Evolutionary conservation across 2,113 vertebrate genomes (phyloP).

Genomic region (Nycticebus coucang): DNA sequence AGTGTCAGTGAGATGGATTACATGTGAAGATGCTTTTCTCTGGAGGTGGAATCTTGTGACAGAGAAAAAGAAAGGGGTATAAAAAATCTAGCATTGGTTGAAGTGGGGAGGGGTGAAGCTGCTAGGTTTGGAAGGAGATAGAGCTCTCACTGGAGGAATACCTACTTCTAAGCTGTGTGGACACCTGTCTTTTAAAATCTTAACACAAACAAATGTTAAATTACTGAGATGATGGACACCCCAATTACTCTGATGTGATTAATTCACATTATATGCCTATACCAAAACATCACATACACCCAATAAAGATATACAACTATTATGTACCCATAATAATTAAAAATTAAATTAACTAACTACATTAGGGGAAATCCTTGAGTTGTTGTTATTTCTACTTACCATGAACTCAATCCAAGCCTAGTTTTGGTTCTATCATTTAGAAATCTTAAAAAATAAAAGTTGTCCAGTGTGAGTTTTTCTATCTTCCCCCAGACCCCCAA

Average conservation of each 20-base stretch:
- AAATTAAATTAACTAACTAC: background rate
- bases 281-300: too few relatives aligned
- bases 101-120: background rate
- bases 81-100: background rate
- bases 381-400: background rate
- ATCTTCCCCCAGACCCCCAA: background rate
- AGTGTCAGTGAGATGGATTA: background rate
- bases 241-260: too few relatives aligned
- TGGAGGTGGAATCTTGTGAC: background rate
- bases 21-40: background rate
- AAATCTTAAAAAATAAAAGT: background rate
- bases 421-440: background rate
- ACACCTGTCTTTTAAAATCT: background rate
- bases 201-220: too few relatives aligned
- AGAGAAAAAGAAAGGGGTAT: background rate
- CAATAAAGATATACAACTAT: too few relatives aligned
- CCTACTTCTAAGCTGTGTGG: background rate
- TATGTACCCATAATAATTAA: too few relatives aligned
- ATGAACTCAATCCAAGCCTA: background rate
- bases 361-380: background rate
- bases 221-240: too few relatives aligned
- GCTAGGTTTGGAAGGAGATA: background rate
- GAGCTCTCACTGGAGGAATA: background rate
- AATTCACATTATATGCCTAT: too few relatives aligned
- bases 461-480: background rate